Evolutionary conservation across 2,888 invertebrate genomes (phyloP).

Genomic region (Sisyra nigra): DNA sequence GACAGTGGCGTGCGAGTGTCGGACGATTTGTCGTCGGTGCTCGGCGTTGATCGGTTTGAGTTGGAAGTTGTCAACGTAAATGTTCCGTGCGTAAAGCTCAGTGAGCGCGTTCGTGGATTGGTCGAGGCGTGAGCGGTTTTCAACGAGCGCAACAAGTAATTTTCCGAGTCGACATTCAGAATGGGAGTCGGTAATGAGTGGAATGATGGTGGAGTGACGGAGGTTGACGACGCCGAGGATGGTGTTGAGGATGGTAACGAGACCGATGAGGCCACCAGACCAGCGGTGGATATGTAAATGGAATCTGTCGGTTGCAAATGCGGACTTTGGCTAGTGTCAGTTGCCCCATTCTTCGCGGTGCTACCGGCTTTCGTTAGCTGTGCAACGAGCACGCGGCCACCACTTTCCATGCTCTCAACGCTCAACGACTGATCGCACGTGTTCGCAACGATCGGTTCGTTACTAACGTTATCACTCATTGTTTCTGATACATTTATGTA

Average conservation of each 20-base stretch:
- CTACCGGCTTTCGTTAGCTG: neutral
- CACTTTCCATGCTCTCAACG: slow-evolving; percentile 15
- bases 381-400: too few species aligned
- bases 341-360: too few species aligned
- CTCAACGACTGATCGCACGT: slow-evolving; percentile 12
- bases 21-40: too few species aligned
- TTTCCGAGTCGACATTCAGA: slow-evolving; percentile 32
- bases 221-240: neutral
- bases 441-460: slow-evolving; percentile 11
- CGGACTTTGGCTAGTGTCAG: too few species aligned
- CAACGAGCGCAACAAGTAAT: slow-evolving; percentile 33
- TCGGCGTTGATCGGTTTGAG: too few species aligned
- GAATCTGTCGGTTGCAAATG: too few species aligned
- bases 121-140: slow-evolving; percentile 15
- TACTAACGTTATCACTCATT: too few species aligned
- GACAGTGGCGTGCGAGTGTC: too few species aligned
- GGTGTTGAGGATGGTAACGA: too few species aligned
- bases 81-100: slow-evolving; percentile 13
- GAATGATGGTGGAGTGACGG: neutral
- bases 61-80: neutral
- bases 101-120: slow-evolving; percentile 16
- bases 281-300: neutral
- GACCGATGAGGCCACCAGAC: neutral
- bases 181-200: slow-evolving; percentile 13
- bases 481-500: too few species aligned